These are phyloP conservation scores for Sciurus vulgaris DNA, from an alignment of 2,797 vertebrate genomes.

Conservation along the genomic window DNA sequence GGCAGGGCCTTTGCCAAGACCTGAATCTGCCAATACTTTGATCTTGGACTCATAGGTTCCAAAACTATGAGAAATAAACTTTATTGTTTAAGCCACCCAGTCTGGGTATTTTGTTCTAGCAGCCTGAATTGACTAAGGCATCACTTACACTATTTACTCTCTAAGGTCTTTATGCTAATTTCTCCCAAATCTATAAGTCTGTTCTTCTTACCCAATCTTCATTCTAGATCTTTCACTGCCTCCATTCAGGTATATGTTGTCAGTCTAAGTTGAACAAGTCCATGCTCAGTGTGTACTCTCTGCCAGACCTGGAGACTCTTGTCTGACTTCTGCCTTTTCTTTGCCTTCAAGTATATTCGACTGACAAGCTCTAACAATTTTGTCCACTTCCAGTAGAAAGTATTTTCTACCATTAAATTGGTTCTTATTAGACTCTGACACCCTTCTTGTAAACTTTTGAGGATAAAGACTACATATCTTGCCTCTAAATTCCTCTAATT, in stretches of 20 bases:
- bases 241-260: background rate
- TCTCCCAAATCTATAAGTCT: background rate
- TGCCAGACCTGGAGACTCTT: background rate
- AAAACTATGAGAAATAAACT: background rate
- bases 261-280: background rate
- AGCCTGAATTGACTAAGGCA: background rate
- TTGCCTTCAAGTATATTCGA: background rate
- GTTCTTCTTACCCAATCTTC: background rate
- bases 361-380: background rate
- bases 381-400: background rate
- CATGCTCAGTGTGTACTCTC: background rate
- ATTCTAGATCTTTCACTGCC: background rate
- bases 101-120: background rate
- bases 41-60: background rate
- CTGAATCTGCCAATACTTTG: background rate
- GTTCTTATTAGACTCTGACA: background rate
- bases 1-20: background rate
- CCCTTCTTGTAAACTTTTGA: background rate
- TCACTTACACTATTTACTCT: background rate
- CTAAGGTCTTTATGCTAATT: background rate
- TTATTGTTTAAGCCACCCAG: background rate
- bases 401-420: background rate
- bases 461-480: background rate
- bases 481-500: slow-evolving; percentile 28
- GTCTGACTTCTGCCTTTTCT: background rate